These are phyloP conservation scores for Pomatorhinus ruficollis DNA, from an alignment of 2,113 vertebrate species.

Conservation along the genomic window DNA sequence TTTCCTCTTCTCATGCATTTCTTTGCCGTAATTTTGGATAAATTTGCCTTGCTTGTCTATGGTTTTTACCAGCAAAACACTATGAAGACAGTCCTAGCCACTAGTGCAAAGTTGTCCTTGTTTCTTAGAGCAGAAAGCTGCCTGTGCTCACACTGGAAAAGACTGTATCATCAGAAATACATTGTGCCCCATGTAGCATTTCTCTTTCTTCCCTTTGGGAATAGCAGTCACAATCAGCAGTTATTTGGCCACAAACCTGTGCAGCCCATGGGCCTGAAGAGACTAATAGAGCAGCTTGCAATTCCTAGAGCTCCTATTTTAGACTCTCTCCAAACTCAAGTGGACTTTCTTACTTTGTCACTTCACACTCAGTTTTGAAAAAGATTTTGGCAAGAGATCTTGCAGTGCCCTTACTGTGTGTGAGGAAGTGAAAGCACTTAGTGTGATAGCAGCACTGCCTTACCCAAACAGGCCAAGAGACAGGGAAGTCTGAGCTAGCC, in stretches of 20 bases:
- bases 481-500: background rate
- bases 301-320: background rate
- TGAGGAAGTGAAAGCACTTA: background rate
- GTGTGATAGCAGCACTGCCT: background rate
- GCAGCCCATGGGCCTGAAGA: background rate
- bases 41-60: background rate
- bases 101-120: background rate
- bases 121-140: slow-evolving; percentile 5
- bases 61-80: background rate
- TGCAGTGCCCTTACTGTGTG: background rate
- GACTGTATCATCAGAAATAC: slow-evolving; percentile 20
- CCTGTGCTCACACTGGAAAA: background rate
- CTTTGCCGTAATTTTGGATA: background rate
- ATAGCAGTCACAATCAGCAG: slow-evolving; percentile 14
- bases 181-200: slow-evolving; percentile 16
- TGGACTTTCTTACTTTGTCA: background rate
- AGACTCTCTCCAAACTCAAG: background rate
- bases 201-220: slow-evolving; percentile 25
- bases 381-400: background rate
- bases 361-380: background rate
- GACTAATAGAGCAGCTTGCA: background rate
- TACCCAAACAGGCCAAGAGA: background rate
- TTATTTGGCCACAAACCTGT: background rate
- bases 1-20: background rate
- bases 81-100: background rate